Evolutionary conservation across 2,797 vertebrate genomes (phyloP), one percentile per base, ranked within the genome.

Genomic region (Staurois parvus): DNA sequence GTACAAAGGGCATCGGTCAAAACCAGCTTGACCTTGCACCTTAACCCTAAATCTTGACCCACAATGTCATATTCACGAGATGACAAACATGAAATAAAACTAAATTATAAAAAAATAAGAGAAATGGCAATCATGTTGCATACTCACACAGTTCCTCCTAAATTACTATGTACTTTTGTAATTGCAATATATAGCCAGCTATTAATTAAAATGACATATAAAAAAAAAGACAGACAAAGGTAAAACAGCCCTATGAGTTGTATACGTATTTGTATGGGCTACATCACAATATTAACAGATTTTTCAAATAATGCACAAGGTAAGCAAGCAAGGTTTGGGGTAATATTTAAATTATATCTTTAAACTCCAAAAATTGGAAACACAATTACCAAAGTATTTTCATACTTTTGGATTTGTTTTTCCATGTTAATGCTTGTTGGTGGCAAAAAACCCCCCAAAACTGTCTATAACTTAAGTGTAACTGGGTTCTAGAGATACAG

Each of bases 11-110:
- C 81, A 86, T 87, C 15, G 40, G 90, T 90, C 90, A 89, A 90
- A 89, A 88, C 90, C 89, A 90, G 90, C 90, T 90, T 85, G 90
- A 92, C 90, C 84, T 79, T 83, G 12, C 79, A 79, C 76, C 81
- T 70, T 86, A 52, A 79, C 30, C 81, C 81, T 28, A 59, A 83
- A 59, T 70, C 74, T 79, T 83, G 76, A 79, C 81, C 76, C 76
- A 79, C 72, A 87, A 79, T 66, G 59, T 83, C 76, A 87, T 70
- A 75, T 83, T 83, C 62, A 79, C 5, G 75, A 87, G 85, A 84
- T 87, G 76, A 76, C 76, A 73, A 56, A 40, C 74, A 76, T 78
- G 68, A 48, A 75, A 79, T 73, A 68, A 76, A 40, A 28, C 30
- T 34, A 48, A 79, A 76, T 26, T 72, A 84, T 78, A 88, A 85